Conservation (phyloP, 2,888 invertebrate genomes). For the Entomobrya multifasciata region DNA sequence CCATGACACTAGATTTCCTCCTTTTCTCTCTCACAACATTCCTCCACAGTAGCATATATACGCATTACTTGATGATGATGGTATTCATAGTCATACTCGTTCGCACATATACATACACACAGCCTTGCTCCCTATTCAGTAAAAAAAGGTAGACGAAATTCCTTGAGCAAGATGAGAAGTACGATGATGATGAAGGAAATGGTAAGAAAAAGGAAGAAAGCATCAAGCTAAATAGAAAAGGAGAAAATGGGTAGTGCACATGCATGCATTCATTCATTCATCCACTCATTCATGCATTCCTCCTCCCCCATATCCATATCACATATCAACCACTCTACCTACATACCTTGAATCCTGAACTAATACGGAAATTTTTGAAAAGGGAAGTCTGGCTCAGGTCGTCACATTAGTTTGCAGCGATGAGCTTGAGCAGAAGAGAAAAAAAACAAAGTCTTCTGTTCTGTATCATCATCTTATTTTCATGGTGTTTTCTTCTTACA, state of each 20-base stretch:
- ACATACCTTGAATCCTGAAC: neutral
- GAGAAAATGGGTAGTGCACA: conserved; percentile 42
- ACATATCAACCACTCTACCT: neutral
- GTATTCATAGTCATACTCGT: neutral
- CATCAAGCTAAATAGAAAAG: conserved; percentile 40
- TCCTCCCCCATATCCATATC: conserved; percentile 2
- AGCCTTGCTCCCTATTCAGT: neutral
- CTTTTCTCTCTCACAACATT: conserved; percentile 62
- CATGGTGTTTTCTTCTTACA: conserved; percentile 1
- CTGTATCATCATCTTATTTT: too few species aligned
- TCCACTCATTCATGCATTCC: conserved; percentile 32
- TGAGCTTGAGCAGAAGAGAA: neutral
- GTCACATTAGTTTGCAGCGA: neutral
- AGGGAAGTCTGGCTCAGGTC: conserved; percentile 21
- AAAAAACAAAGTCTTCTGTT: neutral
- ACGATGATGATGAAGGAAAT: neutral
- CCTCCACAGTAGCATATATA: conserved; percentile 6
- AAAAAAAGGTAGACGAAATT: neutral
- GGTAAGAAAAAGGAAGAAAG: conserved; percentile 36
- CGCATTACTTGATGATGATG: conserved; percentile 27
- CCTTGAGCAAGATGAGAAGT: neutral
- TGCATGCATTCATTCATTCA: conserved; percentile 34
- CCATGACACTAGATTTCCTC: conserved; percentile 77
- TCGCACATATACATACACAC: neutral
- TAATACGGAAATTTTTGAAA: conserved; percentile 33